These are phyloP conservation scores for Drosophila robusta DNA, from an alignment of 2,888 invertebrate genomes.

Conservation along the genomic window DNA sequence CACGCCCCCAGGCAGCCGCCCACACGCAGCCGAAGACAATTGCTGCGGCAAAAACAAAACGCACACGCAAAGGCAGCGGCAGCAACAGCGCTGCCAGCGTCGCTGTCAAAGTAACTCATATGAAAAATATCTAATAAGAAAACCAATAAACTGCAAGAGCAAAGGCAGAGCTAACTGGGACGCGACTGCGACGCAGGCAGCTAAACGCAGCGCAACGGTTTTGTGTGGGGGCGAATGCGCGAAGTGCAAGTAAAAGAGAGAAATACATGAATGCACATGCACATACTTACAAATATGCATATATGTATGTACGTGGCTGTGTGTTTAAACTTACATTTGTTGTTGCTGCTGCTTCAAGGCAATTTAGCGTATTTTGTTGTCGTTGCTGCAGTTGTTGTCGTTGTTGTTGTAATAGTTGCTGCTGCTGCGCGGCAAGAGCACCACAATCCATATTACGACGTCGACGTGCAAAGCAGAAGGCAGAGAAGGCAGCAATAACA, in stretches of 20 bases:
- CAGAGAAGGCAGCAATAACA: constrained; percentile 46
- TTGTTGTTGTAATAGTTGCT: constrained; percentile 60
- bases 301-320: constrained; percentile 11
- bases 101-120: constrained; percentile 54
- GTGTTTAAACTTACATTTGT: constrained; percentile 72
- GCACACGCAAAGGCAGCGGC: constrained; percentile 6
- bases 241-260: constrained; percentile 69
- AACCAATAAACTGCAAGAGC: constrained; percentile 63
- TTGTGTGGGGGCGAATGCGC: constrained; percentile 70
- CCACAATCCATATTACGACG: constrained; percentile 77
- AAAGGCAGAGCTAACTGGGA: constrained; percentile 17
- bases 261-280: constrained; percentile 24
- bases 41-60: constrained; percentile 35
- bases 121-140: constrained; percentile 71
- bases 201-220: constrained; percentile 41
- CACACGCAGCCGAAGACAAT: constrained; percentile 43
- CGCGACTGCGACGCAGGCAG: constrained; percentile 36
- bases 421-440: constrained; percentile 78
- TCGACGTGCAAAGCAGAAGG: constrained; percentile 36
- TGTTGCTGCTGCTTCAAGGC: constrained; percentile 69
- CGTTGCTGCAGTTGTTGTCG: constrained; percentile 55
- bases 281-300: constrained; percentile 18
- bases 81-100: constrained; percentile 30
- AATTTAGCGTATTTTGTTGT: constrained; percentile 63
- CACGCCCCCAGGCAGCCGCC: constrained; percentile 51